phyloP scores from a whole-genome alignment of 2,797 vertebrate species.

The Urocyon cinereoargenteus region DNA sequence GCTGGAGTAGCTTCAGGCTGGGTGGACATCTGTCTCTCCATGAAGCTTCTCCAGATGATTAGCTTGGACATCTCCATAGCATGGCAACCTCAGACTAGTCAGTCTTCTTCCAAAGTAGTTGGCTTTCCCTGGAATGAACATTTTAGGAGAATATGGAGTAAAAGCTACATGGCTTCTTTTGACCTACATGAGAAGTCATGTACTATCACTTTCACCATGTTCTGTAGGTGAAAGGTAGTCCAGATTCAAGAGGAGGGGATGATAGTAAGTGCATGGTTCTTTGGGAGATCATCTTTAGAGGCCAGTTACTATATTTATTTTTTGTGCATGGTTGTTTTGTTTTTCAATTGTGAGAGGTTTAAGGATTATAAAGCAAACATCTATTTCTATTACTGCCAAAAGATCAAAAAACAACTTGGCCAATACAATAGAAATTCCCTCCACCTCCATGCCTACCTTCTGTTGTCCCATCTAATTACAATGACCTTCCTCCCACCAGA shows the following conservation, averaged over 20 bases:
- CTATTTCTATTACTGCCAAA: background rate
- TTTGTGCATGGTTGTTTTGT: background rate
- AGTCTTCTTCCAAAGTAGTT: background rate
- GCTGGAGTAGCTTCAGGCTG: background rate
- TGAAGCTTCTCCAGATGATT: background rate
- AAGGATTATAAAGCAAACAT: background rate
- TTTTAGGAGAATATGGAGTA: background rate
- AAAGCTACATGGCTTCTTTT: background rate
- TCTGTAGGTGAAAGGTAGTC: background rate
- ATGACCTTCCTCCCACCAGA: background rate
- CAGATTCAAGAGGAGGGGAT: background rate
- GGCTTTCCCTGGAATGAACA: background rate
- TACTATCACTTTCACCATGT: background rate
- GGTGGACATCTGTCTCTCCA: background rate
- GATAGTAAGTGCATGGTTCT: background rate
- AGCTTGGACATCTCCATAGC: background rate
- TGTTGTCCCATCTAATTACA: background rate
- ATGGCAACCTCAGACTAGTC: background rate
- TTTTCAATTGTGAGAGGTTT: background rate
- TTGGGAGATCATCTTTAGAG: background rate
- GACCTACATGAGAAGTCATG: background rate
- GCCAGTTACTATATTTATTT: background rate
- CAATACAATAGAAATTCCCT: background rate
- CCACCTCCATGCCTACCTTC: background rate
- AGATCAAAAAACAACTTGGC: background rate